These are phyloP conservation scores for Cerastis rubricosa DNA, from an alignment of 2,888 invertebrate species.

Conservation along the genomic window DNA sequence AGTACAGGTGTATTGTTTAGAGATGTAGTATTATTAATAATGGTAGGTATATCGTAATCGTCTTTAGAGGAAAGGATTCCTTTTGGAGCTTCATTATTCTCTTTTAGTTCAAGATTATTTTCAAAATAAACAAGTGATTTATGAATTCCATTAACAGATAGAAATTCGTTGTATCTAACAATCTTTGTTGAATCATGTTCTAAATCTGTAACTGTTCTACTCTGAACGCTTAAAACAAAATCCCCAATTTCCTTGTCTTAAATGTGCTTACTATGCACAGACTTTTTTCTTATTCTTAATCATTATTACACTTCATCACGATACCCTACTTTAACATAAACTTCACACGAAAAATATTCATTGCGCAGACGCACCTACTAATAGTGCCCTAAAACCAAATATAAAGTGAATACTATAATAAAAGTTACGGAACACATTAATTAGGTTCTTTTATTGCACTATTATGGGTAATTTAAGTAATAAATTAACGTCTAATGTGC, in stretches of 20 bases:
- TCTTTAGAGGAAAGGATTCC: background rate
- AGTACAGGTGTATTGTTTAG: constrained; percentile 32
- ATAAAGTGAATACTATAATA: constrained; percentile 42
- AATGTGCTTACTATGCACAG: constrained; percentile 1
- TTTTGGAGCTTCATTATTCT: background rate
- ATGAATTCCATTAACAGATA: background rate
- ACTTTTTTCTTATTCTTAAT: constrained; percentile 24
- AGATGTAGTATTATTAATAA: constrained; percentile 3
- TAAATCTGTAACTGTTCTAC: background rate
- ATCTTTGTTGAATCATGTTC: constrained; percentile 4
- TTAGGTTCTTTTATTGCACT: constrained; percentile 44
- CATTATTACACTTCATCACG: constrained; percentile 40
- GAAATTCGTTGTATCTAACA: no score
- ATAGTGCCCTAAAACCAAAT: constrained; percentile 56
- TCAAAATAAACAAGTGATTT: background rate
- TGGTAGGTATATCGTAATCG: background rate
- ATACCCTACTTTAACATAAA: constrained; percentile 28
- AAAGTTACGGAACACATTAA: constrained; percentile 52
- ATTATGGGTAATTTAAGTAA: constrained; percentile 54
- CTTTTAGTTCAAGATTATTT: background rate
- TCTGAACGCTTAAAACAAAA: background rate
- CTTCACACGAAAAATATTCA: constrained; percentile 30
- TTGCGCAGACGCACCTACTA: constrained; percentile 17
- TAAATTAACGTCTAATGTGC: constrained; percentile 43
- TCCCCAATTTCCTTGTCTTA: constrained; percentile 9